A percentile compares a stretch with the other conserved stretches of the same genome.
Conservation (phyloP, 2,888 invertebrate species). For the Serrognathus titanus region DNA sequence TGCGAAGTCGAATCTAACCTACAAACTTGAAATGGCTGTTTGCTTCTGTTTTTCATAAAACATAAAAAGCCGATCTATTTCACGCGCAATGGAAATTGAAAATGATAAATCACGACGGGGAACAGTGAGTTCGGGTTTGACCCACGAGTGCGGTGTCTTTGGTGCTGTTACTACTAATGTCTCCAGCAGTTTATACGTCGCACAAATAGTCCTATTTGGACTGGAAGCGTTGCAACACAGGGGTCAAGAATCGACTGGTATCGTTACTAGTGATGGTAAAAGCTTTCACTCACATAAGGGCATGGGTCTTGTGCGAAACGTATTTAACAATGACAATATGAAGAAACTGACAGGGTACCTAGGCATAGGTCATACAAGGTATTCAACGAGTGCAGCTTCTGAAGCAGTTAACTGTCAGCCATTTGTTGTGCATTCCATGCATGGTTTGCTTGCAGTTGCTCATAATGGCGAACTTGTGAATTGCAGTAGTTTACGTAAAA, state of each 20-base stretch:
- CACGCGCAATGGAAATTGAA: too few species aligned
- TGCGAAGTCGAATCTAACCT: too few species aligned
- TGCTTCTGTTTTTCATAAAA: too few species aligned
- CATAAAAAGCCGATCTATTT: too few species aligned
- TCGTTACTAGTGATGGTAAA: conserved; percentile 87
- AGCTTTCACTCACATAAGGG: conserved; percentile 85
- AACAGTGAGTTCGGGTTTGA: conserved; percentile 9
- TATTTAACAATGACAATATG: conserved; percentile 87
- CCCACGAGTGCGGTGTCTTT: conserved; percentile 90
- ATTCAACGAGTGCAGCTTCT: conserved; percentile 94
- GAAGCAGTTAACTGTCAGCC: conserved; percentile 96
- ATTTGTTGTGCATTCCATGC: conserved; percentile 95
- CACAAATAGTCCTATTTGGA: conserved; percentile 87
- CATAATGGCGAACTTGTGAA: conserved; percentile 98
- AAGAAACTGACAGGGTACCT: conserved; percentile 80
- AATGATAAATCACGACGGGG: too few species aligned
- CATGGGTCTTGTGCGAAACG: conserved; percentile 92
- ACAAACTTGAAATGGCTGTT: too few species aligned
- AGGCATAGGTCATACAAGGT: conserved; percentile 95
- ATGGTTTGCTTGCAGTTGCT: conserved; percentile 91
- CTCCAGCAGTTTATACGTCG: conserved; percentile 66
- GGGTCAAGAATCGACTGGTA: conserved; percentile 97
- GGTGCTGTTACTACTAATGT: conserved; percentile 85
- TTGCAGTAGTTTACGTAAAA: conserved; percentile 79
- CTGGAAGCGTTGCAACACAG: conserved; percentile 89